Conservation (phyloP, 2,113 vertebrate genomes). For the Mormyrus lacerda region DNA sequence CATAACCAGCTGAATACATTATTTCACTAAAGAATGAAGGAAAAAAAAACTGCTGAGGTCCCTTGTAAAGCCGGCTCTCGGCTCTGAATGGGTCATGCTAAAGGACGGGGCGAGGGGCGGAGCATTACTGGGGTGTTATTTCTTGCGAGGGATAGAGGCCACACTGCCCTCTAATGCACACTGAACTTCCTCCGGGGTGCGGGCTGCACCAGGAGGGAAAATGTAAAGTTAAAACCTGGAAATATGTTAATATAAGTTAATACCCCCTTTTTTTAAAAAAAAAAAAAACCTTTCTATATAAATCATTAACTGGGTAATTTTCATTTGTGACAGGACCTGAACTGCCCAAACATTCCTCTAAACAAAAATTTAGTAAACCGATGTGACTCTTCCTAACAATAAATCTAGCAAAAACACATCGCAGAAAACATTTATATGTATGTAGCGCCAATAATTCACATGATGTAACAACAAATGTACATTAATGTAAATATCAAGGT, state of each 20-base stretch:
- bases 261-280: too few species aligned
- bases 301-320: background rate
- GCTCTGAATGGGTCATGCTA: background rate
- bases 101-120: background rate
- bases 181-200: background rate
- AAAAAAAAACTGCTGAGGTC: background rate
- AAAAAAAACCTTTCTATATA: background rate
- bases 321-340: background rate
- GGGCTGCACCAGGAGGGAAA: background rate
- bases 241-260: too few species aligned
- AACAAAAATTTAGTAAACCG: background rate
- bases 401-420: background rate
- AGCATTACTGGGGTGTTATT: background rate
- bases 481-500: too few species aligned
- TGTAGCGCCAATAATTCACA: background rate
- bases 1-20: background rate
- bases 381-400: background rate
- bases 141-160: slow-evolving; percentile 8
- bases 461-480: too few species aligned
- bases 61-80: background rate
- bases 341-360: background rate
- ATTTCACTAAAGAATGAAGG: background rate
- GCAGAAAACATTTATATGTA: too few species aligned
- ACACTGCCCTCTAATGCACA: slow-evolving; percentile 29
- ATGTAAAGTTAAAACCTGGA: background rate